These are phyloP conservation scores for Anorthoa munda DNA, from an alignment of 2,888 invertebrate species.

Conservation along the genomic window DNA sequence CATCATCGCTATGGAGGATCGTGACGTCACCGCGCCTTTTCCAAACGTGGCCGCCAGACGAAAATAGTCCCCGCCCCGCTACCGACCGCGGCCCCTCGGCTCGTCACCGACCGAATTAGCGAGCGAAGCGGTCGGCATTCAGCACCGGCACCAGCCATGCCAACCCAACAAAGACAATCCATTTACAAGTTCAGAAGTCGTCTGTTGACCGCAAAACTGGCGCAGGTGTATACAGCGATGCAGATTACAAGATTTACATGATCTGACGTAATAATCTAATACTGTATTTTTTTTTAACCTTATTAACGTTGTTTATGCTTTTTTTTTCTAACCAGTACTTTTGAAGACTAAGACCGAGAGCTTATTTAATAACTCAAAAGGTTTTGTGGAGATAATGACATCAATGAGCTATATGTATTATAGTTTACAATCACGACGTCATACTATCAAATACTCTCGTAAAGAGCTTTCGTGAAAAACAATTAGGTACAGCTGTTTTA, in stretches of 20 bases:
- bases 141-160: constrained; percentile 73
- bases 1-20: constrained; percentile 89
- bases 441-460: constrained; percentile 1
- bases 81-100: constrained; percentile 82
- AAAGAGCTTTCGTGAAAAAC: background rate
- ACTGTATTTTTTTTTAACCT: background rate
- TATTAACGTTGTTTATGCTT: background rate
- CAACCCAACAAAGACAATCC: constrained; percentile 62
- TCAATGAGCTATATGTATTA: background rate
- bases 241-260: constrained; percentile 21
- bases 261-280: constrained; percentile 10
- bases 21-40: constrained; percentile 90
- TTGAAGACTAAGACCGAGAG: background rate
- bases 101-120: constrained; percentile 90
- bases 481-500: background rate
- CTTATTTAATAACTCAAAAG: background rate
- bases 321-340: background rate
- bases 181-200: constrained; percentile 63
- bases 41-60: constrained; percentile 91
- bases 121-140: constrained; percentile 75
- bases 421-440: constrained; percentile 10
- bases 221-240: constrained; percentile 12
- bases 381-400: background rate
- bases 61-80: constrained; percentile 90
- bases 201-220: constrained; percentile 31